A percentile compares a stretch with the other conserved stretches of the same genome.
Conservation (phyloP, 1,140 invertebrate genomes). For the Lutraria rhynchaena region DNA sequence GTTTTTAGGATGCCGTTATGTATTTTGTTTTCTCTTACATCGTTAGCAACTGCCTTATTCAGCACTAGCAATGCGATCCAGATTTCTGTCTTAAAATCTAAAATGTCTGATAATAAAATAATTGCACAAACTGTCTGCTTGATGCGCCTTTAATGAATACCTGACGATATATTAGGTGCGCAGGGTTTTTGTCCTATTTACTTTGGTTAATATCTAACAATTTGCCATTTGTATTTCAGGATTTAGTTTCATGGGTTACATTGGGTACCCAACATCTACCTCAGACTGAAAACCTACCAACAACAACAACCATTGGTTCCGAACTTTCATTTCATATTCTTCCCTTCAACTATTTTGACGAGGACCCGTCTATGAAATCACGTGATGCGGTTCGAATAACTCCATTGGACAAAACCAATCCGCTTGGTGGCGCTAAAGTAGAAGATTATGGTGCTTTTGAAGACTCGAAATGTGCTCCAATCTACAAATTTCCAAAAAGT, state of each 20-base stretch:
- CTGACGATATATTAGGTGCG: too few species aligned
- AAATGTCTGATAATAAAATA: too few species aligned
- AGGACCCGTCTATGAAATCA: conserved; percentile 72
- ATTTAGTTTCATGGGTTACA: conserved; percentile 77
- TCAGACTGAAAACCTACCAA: conserved; percentile 74
- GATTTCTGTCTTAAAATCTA: too few species aligned
- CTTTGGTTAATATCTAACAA: too few species aligned
- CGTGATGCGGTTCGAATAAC: conserved; percentile 83
- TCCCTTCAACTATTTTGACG: conserved; percentile 76
- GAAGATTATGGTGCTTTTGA: conserved; percentile 62
- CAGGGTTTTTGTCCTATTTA: too few species aligned
- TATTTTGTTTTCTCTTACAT: too few species aligned
- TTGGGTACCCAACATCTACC: conserved; percentile 75
- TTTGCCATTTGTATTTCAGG: conserved; percentile 67
- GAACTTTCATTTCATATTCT: conserved; percentile 69
- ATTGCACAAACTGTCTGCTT: too few species aligned
- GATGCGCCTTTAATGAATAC: too few species aligned
- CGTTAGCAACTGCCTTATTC: too few species aligned
- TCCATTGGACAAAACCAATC: conserved; percentile 76
- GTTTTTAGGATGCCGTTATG: too few species aligned
- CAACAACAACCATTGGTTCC: conserved; percentile 67
- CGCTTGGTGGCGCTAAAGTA: conserved; percentile 59
- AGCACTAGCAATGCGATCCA: too few species aligned
- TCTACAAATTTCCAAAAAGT: conserved; percentile 33
- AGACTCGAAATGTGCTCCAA: conserved; percentile 29